Evolutionary conservation across 2,113 vertebrate species (phyloP), one percentile per base, ranked within the genome.

Genomic region (Platichthys stellatus): DNA sequence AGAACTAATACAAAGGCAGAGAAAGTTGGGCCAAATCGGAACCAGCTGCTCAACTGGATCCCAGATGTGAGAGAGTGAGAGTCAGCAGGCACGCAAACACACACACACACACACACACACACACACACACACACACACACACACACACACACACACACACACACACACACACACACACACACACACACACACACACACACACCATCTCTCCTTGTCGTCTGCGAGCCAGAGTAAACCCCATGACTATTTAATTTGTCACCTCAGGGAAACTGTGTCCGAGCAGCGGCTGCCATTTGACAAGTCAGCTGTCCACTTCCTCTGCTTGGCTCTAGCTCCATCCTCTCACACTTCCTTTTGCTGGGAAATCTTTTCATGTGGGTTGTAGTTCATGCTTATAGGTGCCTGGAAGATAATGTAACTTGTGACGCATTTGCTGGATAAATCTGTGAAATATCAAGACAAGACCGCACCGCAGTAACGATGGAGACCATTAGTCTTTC

Each of bases 1-100:
- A 73, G 45, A 59, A 51, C 17, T 61, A 66, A 78, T 77, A 84
- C 62, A 79, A 80, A 85, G 67, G 67, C 26, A 38, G 76, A 82
- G 85, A 86, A 84, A 84, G 66, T 81, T 21, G 6, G 28, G 58
- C 24, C 56, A 85, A 88, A 89, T 91, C 68, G 71, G 72, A 90
- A 87, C 76, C 81, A 89, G 88, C 84, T 90, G 86, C 56, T 79
- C 59, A 14, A 89, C 84, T 86, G 89, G 80, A 83, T 76, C 72
- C 86, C 87, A 91, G 87, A 90, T 89, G 86, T 87, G 61, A 45
- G 49, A 68, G 53, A 65, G 58, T 2, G 10, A 72, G 57, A 78
- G 71, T 59, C 73, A 81, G 63, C 59, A n/a, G 15, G 23, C 47
- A 68, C 49, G 45, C 45, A 53, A 61, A 73, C 58, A 57, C 11